Evolutionary conservation across 2,797 vertebrate genomes (phyloP).

Genomic region (Micromesistius poutassou): DNA sequence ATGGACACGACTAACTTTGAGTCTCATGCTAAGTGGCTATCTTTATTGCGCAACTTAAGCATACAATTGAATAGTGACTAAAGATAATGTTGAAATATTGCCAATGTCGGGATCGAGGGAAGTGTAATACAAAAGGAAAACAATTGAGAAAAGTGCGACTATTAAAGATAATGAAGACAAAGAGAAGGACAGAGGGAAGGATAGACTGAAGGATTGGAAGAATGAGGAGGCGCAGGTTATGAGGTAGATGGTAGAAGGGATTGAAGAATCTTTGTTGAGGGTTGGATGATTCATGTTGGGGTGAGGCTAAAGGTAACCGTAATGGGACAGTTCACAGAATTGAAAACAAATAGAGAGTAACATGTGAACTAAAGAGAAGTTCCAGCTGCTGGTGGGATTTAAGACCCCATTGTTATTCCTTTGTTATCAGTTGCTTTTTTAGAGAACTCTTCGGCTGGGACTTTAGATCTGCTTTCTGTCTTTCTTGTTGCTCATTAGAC

Average conservation of each 20-base stretch:
- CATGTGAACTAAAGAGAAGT: too few species aligned
- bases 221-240: neutral
- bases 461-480: slow-evolving; percentile 43
- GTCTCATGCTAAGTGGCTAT: too few species aligned
- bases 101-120: too few species aligned
- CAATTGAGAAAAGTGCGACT: neutral
- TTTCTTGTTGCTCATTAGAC: slow-evolving; percentile 35
- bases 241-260: neutral
- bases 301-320: slow-evolving; percentile 5
- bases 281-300: neutral
- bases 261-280: neutral
- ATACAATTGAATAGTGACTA: too few species aligned
- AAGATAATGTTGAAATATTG: too few species aligned
- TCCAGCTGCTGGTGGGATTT: too few species aligned
- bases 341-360: too few species aligned
- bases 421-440: neutral
- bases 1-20: too few species aligned
- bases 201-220: neutral
- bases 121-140: too few species aligned
- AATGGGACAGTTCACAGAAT: slow-evolving; percentile 2
- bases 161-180: neutral
- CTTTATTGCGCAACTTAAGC: too few species aligned
- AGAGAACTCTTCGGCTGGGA: slow-evolving; percentile 42
- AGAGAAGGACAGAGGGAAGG: neutral
- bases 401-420: slow-evolving; percentile 6